phyloP scores from a whole-genome alignment of 2,888 invertebrate species.

The Blastobasis adustella region DNA sequence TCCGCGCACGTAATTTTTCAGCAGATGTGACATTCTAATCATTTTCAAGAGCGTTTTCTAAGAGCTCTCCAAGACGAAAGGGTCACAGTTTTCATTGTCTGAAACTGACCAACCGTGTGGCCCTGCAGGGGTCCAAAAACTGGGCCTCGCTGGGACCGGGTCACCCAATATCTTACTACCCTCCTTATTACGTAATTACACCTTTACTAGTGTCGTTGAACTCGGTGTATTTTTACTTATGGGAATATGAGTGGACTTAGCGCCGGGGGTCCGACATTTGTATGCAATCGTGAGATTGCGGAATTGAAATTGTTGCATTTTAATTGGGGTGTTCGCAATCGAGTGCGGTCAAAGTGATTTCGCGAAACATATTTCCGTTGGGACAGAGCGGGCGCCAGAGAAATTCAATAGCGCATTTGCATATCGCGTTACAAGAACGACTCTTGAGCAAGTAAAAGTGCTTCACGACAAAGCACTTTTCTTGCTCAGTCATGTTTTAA shows the following conservation, averaged over 20 bases:
- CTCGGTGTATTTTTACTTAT: constrained; percentile 51
- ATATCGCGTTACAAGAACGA: too few species aligned
- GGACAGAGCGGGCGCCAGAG: neutral
- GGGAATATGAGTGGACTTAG: constrained; percentile 54
- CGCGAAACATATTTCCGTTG: constrained; percentile 6
- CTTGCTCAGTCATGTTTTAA: too few species aligned
- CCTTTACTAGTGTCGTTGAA: constrained; percentile 62
- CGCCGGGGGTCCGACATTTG: constrained; percentile 49
- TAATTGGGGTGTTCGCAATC: constrained; percentile 19
- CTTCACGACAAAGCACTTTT: too few species aligned
- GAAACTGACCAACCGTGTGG: constrained; percentile 66
- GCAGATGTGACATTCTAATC: constrained; percentile 34
- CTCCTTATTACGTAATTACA: constrained; percentile 60
- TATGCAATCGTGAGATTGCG: constrained; percentile 26
- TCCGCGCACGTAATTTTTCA: constrained; percentile 21
- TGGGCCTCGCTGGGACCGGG: constrained; percentile 31
- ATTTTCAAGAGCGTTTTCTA: constrained; percentile 34
- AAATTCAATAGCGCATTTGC: neutral
- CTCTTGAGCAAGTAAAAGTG: too few species aligned
- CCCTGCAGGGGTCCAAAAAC: constrained; percentile 48
- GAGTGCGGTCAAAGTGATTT: constrained; percentile 32
- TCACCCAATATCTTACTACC: constrained; percentile 64
- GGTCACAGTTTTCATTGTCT: constrained; percentile 57
- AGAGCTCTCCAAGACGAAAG: constrained; percentile 41
- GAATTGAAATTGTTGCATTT: constrained; percentile 43